These are phyloP conservation scores for Grus americana DNA, from an alignment of 2,113 vertebrate genomes.

Conservation along the genomic window DNA sequence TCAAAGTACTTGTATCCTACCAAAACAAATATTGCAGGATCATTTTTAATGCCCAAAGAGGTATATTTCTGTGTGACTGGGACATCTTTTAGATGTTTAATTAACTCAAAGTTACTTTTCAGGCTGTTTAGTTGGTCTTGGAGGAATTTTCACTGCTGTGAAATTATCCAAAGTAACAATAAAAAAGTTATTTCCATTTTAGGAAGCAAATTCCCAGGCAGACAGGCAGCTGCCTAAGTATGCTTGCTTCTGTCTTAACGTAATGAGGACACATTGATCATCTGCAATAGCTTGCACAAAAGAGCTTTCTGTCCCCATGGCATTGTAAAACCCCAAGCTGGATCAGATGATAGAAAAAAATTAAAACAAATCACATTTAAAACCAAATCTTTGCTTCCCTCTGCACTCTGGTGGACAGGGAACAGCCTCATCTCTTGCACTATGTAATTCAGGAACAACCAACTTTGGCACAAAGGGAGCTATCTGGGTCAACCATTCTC, in stretches of 20 bases:
- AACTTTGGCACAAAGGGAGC: fast-evolving
- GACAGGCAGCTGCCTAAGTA: not conserved
- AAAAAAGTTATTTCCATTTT: not conserved
- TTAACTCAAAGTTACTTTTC: not conserved
- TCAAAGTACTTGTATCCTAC: not conserved
- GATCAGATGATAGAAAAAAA: not conserved
- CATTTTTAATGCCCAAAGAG: not conserved
- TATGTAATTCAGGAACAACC: not conserved
- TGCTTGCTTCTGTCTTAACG: not conserved
- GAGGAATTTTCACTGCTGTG: not conserved
- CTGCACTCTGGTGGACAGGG: not conserved
- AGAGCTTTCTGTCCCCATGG: not conserved
- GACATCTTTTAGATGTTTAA: not conserved
- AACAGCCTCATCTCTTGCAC: not conserved
- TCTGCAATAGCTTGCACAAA: not conserved
- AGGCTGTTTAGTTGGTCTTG: not conserved
- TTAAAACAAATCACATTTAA: not conserved
- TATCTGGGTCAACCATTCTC: not conserved
- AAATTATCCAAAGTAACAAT: not conserved
- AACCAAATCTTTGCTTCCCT: not conserved
- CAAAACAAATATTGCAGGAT: not conserved
- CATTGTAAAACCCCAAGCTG: not conserved
- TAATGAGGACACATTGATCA: not conserved
- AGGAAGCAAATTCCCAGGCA: not conserved
- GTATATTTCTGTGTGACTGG: not conserved